Percentiles rank a stretch among this genome's conserved stretches.
phyloP scores from a whole-genome alignment of 1,140 invertebrate species.

The Aphis gossypii region DNA sequence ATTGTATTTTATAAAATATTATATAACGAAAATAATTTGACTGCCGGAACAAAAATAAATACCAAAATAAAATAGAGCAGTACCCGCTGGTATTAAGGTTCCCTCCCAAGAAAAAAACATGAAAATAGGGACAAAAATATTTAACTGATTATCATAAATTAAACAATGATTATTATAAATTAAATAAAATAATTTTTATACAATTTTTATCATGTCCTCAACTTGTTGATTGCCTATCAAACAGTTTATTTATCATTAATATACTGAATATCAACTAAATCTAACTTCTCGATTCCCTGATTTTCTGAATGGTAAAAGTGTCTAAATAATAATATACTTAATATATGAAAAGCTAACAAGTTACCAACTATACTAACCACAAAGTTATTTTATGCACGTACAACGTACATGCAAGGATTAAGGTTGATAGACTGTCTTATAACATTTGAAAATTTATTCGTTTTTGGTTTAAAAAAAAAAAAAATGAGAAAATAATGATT shows the following conservation, averaged over 20 bases:
- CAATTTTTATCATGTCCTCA: no score
- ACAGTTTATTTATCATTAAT: neutral
- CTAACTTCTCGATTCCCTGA: neutral
- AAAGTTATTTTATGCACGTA: neutral
- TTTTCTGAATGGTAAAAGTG: neutral
- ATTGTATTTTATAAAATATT: neutral
- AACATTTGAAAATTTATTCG: neutral
- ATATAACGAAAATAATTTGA: neutral
- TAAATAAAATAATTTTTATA: neutral
- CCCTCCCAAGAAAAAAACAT: neutral
- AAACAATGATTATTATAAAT: neutral
- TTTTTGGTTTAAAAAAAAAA: neutral
- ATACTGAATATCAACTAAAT: neutral
- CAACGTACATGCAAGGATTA: neutral
- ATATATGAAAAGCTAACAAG: neutral
- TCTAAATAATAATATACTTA: neutral
- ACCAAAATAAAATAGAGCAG: neutral
- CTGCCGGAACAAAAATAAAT: neutral
- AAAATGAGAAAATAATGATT: conserved; percentile 1
- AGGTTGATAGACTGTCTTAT: neutral
- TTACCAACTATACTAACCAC: neutral
- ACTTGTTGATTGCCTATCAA: neutral
- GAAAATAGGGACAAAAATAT: neutral
- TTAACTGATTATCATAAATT: neutral
- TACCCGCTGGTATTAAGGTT: neutral